Percentiles rank a stretch among this genome's conserved stretches.
phyloP scores from a whole-genome alignment of 2,797 vertebrate species.

The Petrocephalus schoutedeni region DNA sequence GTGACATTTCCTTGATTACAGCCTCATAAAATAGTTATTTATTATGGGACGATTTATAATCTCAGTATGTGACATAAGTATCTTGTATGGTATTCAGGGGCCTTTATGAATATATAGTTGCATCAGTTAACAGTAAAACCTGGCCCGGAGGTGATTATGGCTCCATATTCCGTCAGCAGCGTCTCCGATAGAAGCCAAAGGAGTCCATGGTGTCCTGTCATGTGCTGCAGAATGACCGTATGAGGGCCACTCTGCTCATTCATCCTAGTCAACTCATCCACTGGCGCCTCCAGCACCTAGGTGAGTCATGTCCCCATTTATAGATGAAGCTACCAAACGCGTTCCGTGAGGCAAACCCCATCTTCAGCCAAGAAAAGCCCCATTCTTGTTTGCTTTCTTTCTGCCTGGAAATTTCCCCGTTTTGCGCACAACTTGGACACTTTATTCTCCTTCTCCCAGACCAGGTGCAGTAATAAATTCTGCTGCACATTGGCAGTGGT shows the following conservation, averaged over 20 bases:
- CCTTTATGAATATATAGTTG: not conserved
- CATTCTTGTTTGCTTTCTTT: conserved; percentile 16
- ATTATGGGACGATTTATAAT: not conserved
- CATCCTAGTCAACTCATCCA: not conserved
- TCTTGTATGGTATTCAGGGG: not conserved
- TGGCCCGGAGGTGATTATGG: not conserved
- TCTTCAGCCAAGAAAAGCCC: not conserved
- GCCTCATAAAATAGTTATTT: not conserved
- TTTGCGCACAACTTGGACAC: not conserved
- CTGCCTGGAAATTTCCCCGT: not conserved
- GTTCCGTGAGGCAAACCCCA: conserved; percentile 29
- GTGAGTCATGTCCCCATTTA: conserved; percentile 2
- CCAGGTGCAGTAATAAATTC: not conserved
- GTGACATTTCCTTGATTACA: not conserved
- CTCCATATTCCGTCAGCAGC: not conserved
- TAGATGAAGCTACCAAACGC: conserved; percentile 26
- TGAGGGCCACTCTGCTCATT: not conserved
- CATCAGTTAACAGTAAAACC: not conserved
- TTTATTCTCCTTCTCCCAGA: not conserved
- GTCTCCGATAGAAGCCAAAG: not conserved
- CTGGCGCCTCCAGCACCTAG: not conserved
- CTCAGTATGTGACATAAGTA: not conserved
- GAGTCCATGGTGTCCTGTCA: not conserved
- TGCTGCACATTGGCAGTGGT: not conserved
- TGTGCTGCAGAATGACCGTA: not conserved